A percentile compares a stretch with the other conserved stretches of the same genome.
Conservation (phyloP, 2,113 vertebrate species). For the Jacana jacana region DNA sequence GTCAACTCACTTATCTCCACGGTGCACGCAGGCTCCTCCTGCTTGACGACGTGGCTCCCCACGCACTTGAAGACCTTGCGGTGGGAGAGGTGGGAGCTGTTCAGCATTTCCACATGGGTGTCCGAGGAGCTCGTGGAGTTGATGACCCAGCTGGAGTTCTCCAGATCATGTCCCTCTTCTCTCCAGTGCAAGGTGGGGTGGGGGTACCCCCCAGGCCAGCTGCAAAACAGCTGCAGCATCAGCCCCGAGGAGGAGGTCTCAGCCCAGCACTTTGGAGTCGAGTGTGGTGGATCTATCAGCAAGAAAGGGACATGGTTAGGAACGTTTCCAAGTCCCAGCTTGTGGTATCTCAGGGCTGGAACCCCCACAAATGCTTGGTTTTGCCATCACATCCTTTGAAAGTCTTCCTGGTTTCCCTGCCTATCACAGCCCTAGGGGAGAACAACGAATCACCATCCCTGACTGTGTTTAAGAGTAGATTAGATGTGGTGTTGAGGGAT, state of each 20-base stretch:
- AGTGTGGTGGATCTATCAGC: conserved; percentile 74
- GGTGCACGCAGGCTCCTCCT: conserved; percentile 63
- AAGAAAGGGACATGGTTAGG: neutral
- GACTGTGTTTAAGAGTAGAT: too few relatives aligned
- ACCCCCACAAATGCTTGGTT: neutral
- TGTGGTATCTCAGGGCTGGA: neutral
- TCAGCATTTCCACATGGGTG: conserved; percentile 70
- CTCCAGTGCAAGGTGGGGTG: conserved; percentile 81
- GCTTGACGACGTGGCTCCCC: conserved; percentile 62
- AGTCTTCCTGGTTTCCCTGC: neutral
- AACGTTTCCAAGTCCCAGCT: neutral
- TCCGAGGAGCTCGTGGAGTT: conserved; percentile 6
- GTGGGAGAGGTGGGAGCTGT: conserved; percentile 73
- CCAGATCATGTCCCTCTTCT: conserved; percentile 46
- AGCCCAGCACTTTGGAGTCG: conserved; percentile 77
- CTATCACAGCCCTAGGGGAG: neutral
- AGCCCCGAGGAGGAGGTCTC: neutral
- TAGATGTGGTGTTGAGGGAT: too few relatives aligned
- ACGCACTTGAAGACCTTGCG: conserved; percentile 78
- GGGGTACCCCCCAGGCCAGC: conserved; percentile 85
- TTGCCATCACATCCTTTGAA: neutral
- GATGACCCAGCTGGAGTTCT: conserved; percentile 54
- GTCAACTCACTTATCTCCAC: conserved; percentile 83
- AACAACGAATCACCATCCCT: too few relatives aligned
- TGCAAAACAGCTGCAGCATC: conserved; percentile 79